Evolutionary conservation across 2,113 vertebrate species (phyloP), one percentile per base, ranked within the genome.

Genomic region (Lophura nycthemera): DNA sequence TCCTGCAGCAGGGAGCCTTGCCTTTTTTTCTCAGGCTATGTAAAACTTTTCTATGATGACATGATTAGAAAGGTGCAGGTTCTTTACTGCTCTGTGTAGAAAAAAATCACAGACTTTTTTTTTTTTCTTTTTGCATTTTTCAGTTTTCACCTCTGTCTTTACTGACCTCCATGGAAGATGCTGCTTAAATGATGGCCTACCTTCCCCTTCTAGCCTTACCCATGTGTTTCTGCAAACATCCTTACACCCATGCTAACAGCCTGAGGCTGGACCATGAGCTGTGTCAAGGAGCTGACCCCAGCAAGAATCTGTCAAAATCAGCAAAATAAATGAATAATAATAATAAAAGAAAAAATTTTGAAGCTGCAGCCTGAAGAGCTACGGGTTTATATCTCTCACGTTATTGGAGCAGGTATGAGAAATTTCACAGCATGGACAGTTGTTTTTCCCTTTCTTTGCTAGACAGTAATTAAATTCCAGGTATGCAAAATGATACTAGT

Each of bases 381-480:
- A 70, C 2, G 29, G 63, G 38, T 17, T 86, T 86, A 83, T 67
- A 89, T 40, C 54, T 86, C 50, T 93, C 76, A 83, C 69, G 61
- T 91, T 86, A 70, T 4, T 90, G 72, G 72, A 88, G 43, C 56
- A 91, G 83, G 92, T 93, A 96, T 60, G 72, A 71, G 52, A 29
- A 66, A 71, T 96, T 94, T 95, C 85, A 74, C 60, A 43, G 88
- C 54, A 27, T 77, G 13, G 36, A 38, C 61, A 90, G 87, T 79
- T 77, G 67, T 77, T 94, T 92, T 86, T 83, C 67, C n/a, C 32
- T 88, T 96, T 88, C 79, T 64, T 29, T 86, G 25, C 14, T 56
- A 83, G 42, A 22, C 18, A 77, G 69, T 86, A 88, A 91, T 91
- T 93, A 86, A 89, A 89, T 88, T 89, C 50, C 86, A 89, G 61